Evolutionary conservation across 2,113 vertebrate species (phyloP), one percentile per base, ranked within the genome.

Genomic region (Pedetes capensis): DNA sequence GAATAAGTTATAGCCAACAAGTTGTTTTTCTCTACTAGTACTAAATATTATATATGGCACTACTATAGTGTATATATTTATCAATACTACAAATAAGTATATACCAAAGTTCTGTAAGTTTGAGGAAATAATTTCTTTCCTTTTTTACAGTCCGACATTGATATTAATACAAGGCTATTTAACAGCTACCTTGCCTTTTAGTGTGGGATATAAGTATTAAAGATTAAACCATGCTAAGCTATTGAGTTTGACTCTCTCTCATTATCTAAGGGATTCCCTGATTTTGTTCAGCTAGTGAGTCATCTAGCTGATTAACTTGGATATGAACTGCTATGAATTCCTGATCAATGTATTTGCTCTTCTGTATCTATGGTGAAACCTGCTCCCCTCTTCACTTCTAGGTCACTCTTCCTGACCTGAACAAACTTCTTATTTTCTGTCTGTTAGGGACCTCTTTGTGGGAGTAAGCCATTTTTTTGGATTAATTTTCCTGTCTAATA

Each of bases 171-270:
- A 53, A n/a, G 9, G 12, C 23, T 92, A 11, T 78, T 85, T 63
- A 79, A 69, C 4, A 61, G 20, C 23, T 42, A 74, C 78, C 69
- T 84, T 95, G 61, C 37, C 51, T 92, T 80, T 86, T 86, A 29
- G 20, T 80, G 34, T 75, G 42, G 23, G 89, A 39, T 80, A 23
- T n/a, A 69, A 95, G 39, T 95, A 80, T 80, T 93, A 66, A 74
- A 72, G 22, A 59, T 92, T 49, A 87, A 87, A 55, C 68, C 76
- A 3, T 93, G 37, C 32, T 61, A 63, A 57, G 20, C 27, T 79
- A 18, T 37, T 63, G 76, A 63, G 53, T 74, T 93, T 71, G n/a
- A n/a, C n/a, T n/a, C 13, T 93, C n/a, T 42, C 49, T 32, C 63
- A 12, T 66, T 81, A 25, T 87, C 49, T 69, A 57, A 74, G 42